phyloP scores from a whole-genome alignment of 1,140 invertebrate species.

The Dreissena rostriformis region DNA sequence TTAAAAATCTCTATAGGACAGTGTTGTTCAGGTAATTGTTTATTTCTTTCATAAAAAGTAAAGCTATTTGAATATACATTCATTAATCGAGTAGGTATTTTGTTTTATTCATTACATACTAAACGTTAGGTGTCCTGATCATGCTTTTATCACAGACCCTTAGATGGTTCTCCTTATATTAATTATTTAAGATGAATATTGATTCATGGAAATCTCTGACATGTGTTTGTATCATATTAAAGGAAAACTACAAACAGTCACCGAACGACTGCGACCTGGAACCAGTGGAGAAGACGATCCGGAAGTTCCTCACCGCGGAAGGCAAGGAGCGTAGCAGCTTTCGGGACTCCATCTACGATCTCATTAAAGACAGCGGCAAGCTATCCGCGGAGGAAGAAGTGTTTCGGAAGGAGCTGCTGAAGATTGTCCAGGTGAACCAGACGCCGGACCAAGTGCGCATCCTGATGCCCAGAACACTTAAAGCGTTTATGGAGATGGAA shows the following conservation, averaged over 20 bases:
- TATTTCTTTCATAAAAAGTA: too few relatives aligned
- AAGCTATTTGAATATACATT: too few relatives aligned
- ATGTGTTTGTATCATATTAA: not conserved
- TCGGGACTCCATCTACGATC: not conserved
- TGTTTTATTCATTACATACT: too few relatives aligned
- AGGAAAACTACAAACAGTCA: constrained; percentile 12
- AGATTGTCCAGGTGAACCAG: not conserved
- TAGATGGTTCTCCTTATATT: not conserved
- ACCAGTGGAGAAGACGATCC: constrained; percentile 30
- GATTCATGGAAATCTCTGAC: not conserved
- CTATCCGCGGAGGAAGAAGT: not conserved
- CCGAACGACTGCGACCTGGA: constrained; percentile 23
- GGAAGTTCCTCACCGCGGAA: not conserved
- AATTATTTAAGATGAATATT: not conserved
- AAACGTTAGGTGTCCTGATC: not conserved
- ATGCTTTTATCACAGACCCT: not conserved
- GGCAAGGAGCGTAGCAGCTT: not conserved
- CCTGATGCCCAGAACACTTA: constrained; percentile 13
- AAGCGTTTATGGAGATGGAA: constrained; percentile 30
- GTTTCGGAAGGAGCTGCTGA: not conserved
- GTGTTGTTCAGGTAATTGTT: too few relatives aligned
- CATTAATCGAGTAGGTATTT: too few relatives aligned
- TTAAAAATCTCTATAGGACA: too few relatives aligned
- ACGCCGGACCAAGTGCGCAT: not conserved
- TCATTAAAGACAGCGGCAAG: not conserved